A percentile compares a stretch with the other conserved stretches of the same genome.
Conservation (phyloP, 35 echinoderm and acorn worm species). For the Eucidaris tribuloides region DNA sequence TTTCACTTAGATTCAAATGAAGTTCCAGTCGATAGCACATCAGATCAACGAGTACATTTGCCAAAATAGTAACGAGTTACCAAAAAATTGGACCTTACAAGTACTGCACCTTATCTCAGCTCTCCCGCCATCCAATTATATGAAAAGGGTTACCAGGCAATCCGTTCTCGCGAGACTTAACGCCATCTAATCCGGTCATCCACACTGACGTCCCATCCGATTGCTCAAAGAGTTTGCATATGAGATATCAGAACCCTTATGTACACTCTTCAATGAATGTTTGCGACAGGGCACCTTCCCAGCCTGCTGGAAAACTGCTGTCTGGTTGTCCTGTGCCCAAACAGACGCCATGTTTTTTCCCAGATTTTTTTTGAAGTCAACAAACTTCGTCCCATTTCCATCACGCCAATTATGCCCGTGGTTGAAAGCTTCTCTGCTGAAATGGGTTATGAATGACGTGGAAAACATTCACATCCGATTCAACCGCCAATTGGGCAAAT, state of each 20-base stretch:
- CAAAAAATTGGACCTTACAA: not conserved
- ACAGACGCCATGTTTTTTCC: not conserved
- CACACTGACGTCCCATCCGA: not conserved
- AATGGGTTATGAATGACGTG: slow-evolving; percentile 35
- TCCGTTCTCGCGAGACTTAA: not conserved
- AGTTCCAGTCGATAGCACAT: not conserved
- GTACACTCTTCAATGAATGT: slow-evolving; percentile 5
- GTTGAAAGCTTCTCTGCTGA: slow-evolving; percentile 27
- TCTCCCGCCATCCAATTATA: slow-evolving; percentile 12
- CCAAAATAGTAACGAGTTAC: not conserved
- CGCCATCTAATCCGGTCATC: slow-evolving; percentile 7
- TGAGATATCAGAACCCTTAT: slow-evolving; percentile 31
- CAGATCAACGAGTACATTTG: not conserved
- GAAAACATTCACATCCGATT: not conserved
- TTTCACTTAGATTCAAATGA: not conserved
- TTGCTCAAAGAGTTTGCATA: slow-evolving; percentile 27
- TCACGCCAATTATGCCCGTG: slow-evolving; percentile 10
- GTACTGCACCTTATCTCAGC: slow-evolving; percentile 10
- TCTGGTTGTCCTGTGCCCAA: slow-evolving; percentile 35
- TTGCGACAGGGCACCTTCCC: slow-evolving; percentile 1
- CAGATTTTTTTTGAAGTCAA: not conserved
- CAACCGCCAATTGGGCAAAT: slow-evolving; percentile 33
- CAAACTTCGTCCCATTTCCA: slow-evolving; percentile 34
- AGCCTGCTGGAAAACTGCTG: slow-evolving; percentile 18
- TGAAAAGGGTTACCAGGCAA: not conserved